Evolutionary conservation across 2,797 vertebrate genomes (phyloP), one percentile per base, ranked within the genome.

Genomic region (Pseudomugil tenellus): DNA sequence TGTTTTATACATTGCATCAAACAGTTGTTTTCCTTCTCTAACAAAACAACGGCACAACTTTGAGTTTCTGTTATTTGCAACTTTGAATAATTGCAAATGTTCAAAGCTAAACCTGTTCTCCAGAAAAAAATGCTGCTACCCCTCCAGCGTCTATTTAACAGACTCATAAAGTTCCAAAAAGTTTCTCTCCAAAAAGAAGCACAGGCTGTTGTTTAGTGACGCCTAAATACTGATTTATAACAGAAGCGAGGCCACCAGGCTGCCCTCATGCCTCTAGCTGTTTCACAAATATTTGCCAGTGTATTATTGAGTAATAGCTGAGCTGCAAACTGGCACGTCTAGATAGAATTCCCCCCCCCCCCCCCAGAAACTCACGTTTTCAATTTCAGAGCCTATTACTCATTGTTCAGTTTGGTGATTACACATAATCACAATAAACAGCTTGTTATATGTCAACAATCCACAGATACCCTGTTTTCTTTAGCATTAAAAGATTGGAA

Each of bases 401-500:
- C 6, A 5, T 1, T 25, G 53, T 61, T 59, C 52, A 25, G 16
- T 13, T 25, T 17, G 2, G 19, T 35, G 52, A 46, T 4, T n/a
- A 5, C 3, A 74, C 23, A 37, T 21, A 46, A 73, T 51, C 16
- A 54, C 13, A 58, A 72, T 21, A 58, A 67, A 54, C 12, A 6
- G 29, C 17, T 35, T 55, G 19, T 34, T 41, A 31, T n/a, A 35
- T 19, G 17, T 14, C 49, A 43, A 0, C 6, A 41, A 48, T 63
- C 25, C 6, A 3, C 2, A 29, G 7, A 43, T n/a, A n/a, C 19
- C 23, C 19, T 0, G 5, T 12, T 54, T 31, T n/a, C 16, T 10
- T 35, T 23, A 10, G 8, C 7, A 41, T 41, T 16, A 26, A 28
- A 29, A 43, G 13, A 25, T 19, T 23, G 9, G 46, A 5, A 48